Percentiles rank a stretch among this genome's conserved stretches.
Evolutionary conservation across 1,140 invertebrate genomes (phyloP).

Genomic region (Psilanteris sp.): DNA sequence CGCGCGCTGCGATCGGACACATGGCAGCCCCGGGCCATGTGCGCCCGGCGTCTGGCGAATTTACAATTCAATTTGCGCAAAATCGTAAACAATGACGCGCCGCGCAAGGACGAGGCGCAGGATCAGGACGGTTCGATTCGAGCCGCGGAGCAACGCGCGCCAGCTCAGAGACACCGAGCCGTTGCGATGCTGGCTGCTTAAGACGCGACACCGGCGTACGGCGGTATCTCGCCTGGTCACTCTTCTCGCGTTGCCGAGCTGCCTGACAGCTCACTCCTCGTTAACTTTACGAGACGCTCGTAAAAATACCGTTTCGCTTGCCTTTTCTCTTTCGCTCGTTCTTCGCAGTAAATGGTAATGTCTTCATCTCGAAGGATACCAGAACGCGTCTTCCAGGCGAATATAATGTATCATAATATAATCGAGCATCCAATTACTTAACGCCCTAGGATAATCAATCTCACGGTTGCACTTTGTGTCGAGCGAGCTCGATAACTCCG

Average conservation of each 20-base stretch:
- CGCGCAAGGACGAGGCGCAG: slow-evolving; percentile 2
- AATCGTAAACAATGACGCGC: slow-evolving; percentile 34
- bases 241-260: slow-evolving; percentile 48
- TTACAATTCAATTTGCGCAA: slow-evolving; percentile 55
- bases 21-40: slow-evolving; percentile 7
- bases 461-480: slow-evolving; percentile 52
- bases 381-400: slow-evolving; percentile 67
- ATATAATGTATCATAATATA: slow-evolving; percentile 80
- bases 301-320: slow-evolving; percentile 79
- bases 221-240: slow-evolving; percentile 39
- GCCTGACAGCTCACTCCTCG: slow-evolving; percentile 73
- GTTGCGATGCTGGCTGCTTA: slow-evolving; percentile 58
- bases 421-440: slow-evolving; percentile 79
- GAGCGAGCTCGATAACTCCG: no score
- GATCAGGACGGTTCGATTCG: no score
- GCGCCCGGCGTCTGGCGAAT: slow-evolving; percentile 30
- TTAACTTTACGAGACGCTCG: slow-evolving; percentile 80
- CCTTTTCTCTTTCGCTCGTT: slow-evolving; percentile 67
- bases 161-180: slow-evolving; percentile 43
- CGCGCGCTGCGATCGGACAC: slow-evolving; percentile 31
- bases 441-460: slow-evolving; percentile 75
- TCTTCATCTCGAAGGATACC: slow-evolving; percentile 77
- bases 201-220: slow-evolving; percentile 54
- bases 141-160: slow-evolving; percentile 3
- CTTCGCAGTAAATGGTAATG: slow-evolving; percentile 71